Evolutionary conservation across 1,140 invertebrate species (phyloP), one percentile per base, ranked within the genome.

Genomic region (Pseudomyrmex concolor): DNA sequence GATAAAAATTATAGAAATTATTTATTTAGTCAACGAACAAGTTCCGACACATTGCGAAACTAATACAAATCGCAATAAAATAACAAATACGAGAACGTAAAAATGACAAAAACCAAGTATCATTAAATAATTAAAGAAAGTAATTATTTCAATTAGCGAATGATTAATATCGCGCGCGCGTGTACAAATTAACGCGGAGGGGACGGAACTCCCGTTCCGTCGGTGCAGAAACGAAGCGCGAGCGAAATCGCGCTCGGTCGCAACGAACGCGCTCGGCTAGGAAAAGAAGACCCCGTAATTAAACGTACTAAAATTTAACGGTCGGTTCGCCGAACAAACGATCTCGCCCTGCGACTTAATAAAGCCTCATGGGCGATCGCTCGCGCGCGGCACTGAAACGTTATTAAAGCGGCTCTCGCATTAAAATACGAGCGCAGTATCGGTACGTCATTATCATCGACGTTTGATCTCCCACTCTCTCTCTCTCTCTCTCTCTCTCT

Each of bases 271-370:
- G 1, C 66, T 67, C 54, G 43, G 34, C 54, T 70, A 72, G 84
- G 67, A 34, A 34, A 34, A 34, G 34, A 34, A 34, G 34, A 84
- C 84, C 89, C 89, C 86, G 78, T 91, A 92, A 92, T 92, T 92
- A 92, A 92, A 91, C 83, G 90, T 85, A 92, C 89, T 92, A 92
- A 92, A 92, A 89, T 91, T 92, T 91, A 90, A 92, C 84, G 84
- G 86, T 85, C 82, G 74, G 60, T 76, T 76, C 80, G 74, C 15
- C 34, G 77, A 84, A 88, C 84, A 85, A 86, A 87, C 84, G 87
- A 87, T 84, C 84, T 57, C 72, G 60, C 72, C 25, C 55, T 70
- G 88, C 86, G 85, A 89, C 86, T 92, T 91, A 91, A 92, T 90
- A 89, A 91, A 91, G 76, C 76, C 73, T 82, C 82, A 70, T 51